Evolutionary conservation across 30 jellyfish, hydroid and myxozoan species (phyloP).

Genomic region (Turritopsis rubra): DNA sequence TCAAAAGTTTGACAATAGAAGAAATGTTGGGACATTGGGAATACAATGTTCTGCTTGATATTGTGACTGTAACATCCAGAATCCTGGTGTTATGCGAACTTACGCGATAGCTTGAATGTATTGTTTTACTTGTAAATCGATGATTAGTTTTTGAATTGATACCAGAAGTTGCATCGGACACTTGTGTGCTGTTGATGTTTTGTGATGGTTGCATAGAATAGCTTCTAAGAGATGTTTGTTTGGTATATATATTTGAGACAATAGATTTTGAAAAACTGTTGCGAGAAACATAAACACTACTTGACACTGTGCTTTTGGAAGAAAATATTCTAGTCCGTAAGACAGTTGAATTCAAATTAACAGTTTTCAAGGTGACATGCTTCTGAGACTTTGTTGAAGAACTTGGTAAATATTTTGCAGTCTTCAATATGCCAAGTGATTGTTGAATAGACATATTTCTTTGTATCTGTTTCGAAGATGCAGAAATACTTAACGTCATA

Average conservation of each 20-base stretch:
- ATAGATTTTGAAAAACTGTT: neutral
- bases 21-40: neutral
- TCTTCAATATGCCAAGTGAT: neutral
- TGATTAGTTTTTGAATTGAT: neutral
- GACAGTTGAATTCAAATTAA: neutral
- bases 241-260: no score
- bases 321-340: neutral
- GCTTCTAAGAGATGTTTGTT: neutral
- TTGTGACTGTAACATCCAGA: neutral
- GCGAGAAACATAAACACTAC: neutral
- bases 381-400: neutral
- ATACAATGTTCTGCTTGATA: neutral
- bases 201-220: neutral
- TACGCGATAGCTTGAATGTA: neutral
- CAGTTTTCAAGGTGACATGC: neutral
- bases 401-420: no score
- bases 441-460: neutral
- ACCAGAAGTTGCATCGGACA: neutral
- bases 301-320: neutral
- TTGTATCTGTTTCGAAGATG: neutral
- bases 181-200: neutral
- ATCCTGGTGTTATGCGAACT: neutral
- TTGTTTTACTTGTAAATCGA: neutral
- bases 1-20: neutral
- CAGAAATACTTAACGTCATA: neutral